Conservation (phyloP, 2,888 invertebrate genomes). For the Pseudanteris insignis region DNA sequence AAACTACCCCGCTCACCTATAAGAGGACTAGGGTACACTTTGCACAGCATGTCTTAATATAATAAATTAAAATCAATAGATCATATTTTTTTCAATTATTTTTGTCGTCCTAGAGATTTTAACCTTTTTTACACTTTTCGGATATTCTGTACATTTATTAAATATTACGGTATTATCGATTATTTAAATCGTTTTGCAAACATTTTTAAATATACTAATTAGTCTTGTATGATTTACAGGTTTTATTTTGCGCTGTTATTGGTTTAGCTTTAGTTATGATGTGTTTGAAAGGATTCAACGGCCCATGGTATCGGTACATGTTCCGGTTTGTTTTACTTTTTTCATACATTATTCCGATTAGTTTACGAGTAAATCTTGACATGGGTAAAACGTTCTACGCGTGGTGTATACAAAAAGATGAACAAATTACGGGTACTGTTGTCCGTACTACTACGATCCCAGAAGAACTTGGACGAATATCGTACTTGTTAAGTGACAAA, state of each 20-base stretch:
- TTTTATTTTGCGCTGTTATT: constrained; percentile 90
- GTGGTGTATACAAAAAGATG: constrained; percentile 94
- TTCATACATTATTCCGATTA: constrained; percentile 99
- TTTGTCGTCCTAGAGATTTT: background rate
- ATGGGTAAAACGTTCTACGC: constrained; percentile 99
- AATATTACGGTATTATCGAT: too few relatives aligned
- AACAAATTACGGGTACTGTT: constrained; percentile 91
- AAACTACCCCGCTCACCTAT: too few relatives aligned
- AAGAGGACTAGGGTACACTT: too few relatives aligned
- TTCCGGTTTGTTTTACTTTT: constrained; percentile 96
- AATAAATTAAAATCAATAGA: background rate
- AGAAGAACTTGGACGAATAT: constrained; percentile 95
- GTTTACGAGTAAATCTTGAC: constrained; percentile 96
- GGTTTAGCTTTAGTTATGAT: constrained; percentile 94
- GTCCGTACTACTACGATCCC: constrained; percentile 98
- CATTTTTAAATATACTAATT: background rate
- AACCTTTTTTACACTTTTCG: background rate
- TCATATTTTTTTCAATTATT: background rate
- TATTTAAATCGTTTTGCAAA: background rate
- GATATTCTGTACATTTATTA: too few relatives aligned
- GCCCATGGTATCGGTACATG: constrained; percentile 96
- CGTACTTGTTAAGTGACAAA: constrained; percentile 96
- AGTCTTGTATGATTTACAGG: constrained; percentile 59
- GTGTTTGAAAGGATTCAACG: constrained; percentile 93
- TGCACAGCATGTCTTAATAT: too few relatives aligned